phyloP scores from a whole-genome alignment of 2,888 invertebrate species.

The Andrena marginata region DNA sequence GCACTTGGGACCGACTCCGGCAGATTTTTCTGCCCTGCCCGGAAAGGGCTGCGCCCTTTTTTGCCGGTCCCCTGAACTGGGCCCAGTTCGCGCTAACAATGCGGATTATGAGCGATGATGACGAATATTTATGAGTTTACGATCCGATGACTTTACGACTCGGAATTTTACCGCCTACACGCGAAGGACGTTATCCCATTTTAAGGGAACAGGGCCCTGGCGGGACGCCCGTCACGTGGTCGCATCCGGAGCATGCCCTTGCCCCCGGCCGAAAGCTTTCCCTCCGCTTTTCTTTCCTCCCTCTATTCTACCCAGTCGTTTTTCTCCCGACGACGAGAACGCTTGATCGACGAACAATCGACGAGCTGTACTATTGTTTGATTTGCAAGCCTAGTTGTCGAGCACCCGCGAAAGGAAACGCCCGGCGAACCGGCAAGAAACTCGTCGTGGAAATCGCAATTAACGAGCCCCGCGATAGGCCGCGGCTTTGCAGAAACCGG shows the following conservation, averaged over 20 bases:
- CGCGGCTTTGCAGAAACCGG: slow-evolving; percentile 35
- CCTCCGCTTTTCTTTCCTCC: neutral
- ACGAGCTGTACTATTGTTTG: neutral
- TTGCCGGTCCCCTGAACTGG: slow-evolving; percentile 5
- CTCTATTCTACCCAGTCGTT: neutral
- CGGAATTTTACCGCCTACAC: slow-evolving; percentile 64
- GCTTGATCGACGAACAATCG: neutral
- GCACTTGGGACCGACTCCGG: neutral
- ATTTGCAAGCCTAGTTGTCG: neutral
- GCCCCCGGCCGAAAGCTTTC: neutral
- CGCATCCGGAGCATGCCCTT: neutral
- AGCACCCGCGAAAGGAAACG: slow-evolving; percentile 16
- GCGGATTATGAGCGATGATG: slow-evolving; percentile 81
- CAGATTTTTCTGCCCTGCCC: slow-evolving; percentile 19
- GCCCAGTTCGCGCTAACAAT: slow-evolving; percentile 64
- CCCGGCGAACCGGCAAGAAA: slow-evolving; percentile 70
- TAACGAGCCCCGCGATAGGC: slow-evolving; percentile 59
- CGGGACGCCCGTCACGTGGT: slow-evolving; percentile 58
- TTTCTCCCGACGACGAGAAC: neutral
- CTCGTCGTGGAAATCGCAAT: slow-evolving; percentile 74
- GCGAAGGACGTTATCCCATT: slow-evolving; percentile 68
- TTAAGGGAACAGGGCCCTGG: slow-evolving; percentile 20
- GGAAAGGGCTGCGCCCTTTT: slow-evolving; percentile 34
- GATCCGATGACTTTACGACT: slow-evolving; percentile 78
- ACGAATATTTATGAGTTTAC: slow-evolving; percentile 82